Conservation (phyloP, 2,888 invertebrate genomes). For the Ennomos quercinarius region DNA sequence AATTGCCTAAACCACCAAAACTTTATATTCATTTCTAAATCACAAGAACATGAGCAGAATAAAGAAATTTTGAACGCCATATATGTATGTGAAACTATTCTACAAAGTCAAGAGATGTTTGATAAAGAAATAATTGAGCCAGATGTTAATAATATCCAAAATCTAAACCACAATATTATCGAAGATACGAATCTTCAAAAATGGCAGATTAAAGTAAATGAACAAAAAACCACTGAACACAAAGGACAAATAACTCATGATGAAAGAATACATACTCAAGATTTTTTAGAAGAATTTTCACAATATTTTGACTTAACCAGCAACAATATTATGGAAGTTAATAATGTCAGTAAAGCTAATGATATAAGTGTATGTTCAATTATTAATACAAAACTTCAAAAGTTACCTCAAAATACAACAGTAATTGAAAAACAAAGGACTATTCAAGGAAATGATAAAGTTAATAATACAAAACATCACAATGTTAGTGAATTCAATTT, state of each 20-base stretch:
- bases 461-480: conserved; percentile 11
- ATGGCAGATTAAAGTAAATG: neutral
- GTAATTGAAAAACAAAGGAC: neutral
- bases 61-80: conserved; percentile 26
- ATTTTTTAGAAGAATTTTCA: conserved; percentile 37
- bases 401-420: neutral
- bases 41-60: conserved; percentile 19
- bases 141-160: conserved; percentile 19
- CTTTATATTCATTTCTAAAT: conserved; percentile 28
- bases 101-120: conserved; percentile 16
- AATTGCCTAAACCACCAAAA: conserved; percentile 10
- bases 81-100: conserved; percentile 31
- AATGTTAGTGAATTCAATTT: conserved; percentile 58
- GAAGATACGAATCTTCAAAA: neutral
- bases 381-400: conserved; percentile 1
- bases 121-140: conserved; percentile 23
- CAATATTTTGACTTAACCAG: conserved; percentile 43
- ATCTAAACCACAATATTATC: neutral
- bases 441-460: conserved; percentile 4
- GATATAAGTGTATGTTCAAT: conserved; percentile 1
- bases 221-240: conserved; percentile 8
- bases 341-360: neutral
- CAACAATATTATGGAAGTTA: neutral
- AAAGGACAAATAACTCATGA: conserved; percentile 5
- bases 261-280: neutral